Conservation (phyloP, 2,113 vertebrate species). For the Tamias sibiricus region DNA sequence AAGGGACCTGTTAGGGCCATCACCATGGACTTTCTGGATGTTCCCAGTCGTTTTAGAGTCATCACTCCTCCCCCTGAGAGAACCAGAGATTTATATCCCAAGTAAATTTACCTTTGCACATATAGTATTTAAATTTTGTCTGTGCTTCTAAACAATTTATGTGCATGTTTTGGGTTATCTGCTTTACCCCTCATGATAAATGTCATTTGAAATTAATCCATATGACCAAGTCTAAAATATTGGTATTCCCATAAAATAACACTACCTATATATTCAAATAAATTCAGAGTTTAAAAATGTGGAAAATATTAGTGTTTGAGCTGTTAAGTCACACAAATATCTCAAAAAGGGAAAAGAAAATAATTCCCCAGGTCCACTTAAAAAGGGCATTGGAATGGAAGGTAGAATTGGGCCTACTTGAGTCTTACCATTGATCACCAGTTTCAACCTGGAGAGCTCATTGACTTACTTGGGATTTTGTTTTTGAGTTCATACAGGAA, state of each 20-base stretch:
- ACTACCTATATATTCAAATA: background rate
- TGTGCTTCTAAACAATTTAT: constrained; percentile 16
- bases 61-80: background rate
- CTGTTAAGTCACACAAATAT: constrained; percentile 16
- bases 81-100: background rate
- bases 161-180: background rate
- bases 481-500: background rate
- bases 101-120: background rate
- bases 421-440: background rate
- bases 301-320: constrained; percentile 27
- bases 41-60: background rate
- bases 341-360: background rate
- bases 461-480: background rate
- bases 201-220: constrained; percentile 38
- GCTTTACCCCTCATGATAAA: background rate
- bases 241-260: background rate
- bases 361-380: background rate
- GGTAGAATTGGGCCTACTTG: constrained; percentile 2
- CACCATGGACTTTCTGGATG: background rate
- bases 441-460: background rate
- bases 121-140: constrained; percentile 34
- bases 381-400: background rate
- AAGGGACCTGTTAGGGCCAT: background rate
- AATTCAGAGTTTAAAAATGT: constrained; percentile 1
- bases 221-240: background rate